phyloP scores from a whole-genome alignment of 2,113 vertebrate species.

The Cyanoliseus patagonus region DNA sequence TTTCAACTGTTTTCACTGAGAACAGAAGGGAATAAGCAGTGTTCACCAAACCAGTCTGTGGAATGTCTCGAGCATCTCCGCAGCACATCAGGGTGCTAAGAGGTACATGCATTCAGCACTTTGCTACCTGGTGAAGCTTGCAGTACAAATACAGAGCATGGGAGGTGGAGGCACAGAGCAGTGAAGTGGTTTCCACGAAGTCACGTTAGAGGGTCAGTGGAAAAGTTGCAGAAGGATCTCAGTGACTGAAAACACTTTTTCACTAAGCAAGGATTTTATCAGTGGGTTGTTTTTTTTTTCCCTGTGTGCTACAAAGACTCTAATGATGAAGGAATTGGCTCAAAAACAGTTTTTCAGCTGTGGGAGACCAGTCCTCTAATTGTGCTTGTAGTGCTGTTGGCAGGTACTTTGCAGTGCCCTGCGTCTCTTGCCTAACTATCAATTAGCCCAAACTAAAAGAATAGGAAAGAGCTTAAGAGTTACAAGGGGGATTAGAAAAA shows the following conservation, averaged over 20 bases:
- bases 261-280: not conserved
- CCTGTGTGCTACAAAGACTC: not conserved
- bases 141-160: not conserved
- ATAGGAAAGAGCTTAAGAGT: not conserved
- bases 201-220: not conserved
- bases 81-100: not conserved
- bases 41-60: not conserved
- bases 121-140: not conserved
- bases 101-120: not conserved
- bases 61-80: not conserved
- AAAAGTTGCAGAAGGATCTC: not conserved
- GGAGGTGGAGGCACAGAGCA: not conserved
- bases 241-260: not conserved
- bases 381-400: not conserved
- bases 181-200: not conserved
- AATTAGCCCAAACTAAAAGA: not conserved
- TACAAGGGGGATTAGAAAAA: not conserved
- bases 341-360: not conserved
- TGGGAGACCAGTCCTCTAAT: not conserved
- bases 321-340: not conserved
- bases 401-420: not conserved
- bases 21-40: not conserved
- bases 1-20: not conserved
- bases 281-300: not conserved
- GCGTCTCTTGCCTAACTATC: not conserved